These are phyloP conservation scores for Eucera pruinosa DNA, from an alignment of 2,888 invertebrate species.

Conservation along the genomic window DNA sequence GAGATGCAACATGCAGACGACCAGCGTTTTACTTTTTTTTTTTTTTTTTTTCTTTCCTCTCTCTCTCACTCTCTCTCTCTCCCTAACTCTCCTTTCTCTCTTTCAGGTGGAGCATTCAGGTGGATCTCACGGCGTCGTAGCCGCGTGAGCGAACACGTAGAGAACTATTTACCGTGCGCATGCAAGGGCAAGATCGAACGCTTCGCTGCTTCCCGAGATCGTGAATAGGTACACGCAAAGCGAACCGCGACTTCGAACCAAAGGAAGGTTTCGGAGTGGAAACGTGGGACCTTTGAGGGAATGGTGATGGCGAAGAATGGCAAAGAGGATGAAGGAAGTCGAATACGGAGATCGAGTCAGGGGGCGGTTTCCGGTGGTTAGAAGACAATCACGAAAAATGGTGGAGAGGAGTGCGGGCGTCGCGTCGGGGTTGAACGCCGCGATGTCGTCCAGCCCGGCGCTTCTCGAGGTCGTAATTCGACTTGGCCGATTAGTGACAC, in stretches of 20 bases:
- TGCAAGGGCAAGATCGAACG: conserved; percentile 54
- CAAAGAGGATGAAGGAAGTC: background rate
- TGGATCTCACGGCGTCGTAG: conserved; percentile 1
- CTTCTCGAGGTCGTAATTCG: conserved; percentile 37
- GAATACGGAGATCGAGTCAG: background rate
- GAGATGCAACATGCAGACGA: conserved; percentile 63
- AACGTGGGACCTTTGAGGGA: background rate
- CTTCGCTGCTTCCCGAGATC: conserved; percentile 13
- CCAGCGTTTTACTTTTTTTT: conserved; percentile 15
- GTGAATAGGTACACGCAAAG: conserved; percentile 22
- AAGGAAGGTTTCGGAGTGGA: background rate
- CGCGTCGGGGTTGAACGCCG: conserved; percentile 19
- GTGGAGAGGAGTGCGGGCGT: conserved; percentile 15
- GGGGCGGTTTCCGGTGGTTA: background rate
- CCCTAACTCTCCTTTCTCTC: conserved; percentile 17
- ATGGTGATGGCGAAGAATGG: too few species aligned
- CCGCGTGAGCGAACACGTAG: conserved; percentile 21
- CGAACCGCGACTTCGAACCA: conserved; percentile 13
- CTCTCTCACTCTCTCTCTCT: conserved; percentile 17
- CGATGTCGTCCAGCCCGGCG: conserved; percentile 23
- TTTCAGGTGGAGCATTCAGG: conserved; percentile 16
- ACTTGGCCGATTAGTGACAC: conserved; percentile 49
- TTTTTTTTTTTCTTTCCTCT: conserved; percentile 2
- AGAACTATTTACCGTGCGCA: conserved; percentile 58
- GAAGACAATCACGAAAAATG: background rate